A percentile compares a stretch with the other conserved stretches of the same genome.
Conservation (phyloP, 64 coral and sea anemone species). For the Porites lutea region DNA sequence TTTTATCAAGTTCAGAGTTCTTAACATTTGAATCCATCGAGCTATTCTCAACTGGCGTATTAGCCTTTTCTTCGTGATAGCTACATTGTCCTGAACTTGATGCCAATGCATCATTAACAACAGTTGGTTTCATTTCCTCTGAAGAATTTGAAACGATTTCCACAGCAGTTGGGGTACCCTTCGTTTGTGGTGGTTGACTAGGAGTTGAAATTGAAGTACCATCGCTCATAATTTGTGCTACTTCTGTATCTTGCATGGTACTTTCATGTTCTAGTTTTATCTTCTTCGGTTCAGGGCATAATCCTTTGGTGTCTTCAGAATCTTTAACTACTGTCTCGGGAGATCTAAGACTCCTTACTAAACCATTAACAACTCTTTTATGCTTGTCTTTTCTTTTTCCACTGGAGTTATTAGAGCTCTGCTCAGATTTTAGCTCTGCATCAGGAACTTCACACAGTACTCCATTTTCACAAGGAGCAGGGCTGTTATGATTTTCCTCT, state of each 20-base stretch:
- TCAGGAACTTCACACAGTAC: not conserved
- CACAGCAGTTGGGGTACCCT: slow-evolving; percentile 70
- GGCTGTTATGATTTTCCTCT: not conserved
- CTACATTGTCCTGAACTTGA: slow-evolving; percentile 39
- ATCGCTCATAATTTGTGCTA: slow-evolving; percentile 61
- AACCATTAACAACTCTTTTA: slow-evolving; percentile 58
- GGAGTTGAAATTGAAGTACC: slow-evolving; percentile 32
- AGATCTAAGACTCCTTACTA: slow-evolving; percentile 34
- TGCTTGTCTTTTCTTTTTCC: slow-evolving; percentile 28
- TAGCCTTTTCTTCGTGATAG: slow-evolving; percentile 25
- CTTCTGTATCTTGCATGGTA: slow-evolving; percentile 65
- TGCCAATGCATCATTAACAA: slow-evolving; percentile 14
- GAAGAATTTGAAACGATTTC: slow-evolving; percentile 62
- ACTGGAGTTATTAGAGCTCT: not conserved
- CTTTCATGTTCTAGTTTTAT: slow-evolving; percentile 90
- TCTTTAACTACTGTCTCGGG: slow-evolving; percentile 70
- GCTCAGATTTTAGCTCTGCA: not conserved
- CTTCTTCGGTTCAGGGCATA: slow-evolving; percentile 69
- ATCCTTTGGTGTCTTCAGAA: slow-evolving; percentile 40
- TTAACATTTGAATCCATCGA: slow-evolving; percentile 30
- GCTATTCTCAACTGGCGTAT: not conserved
- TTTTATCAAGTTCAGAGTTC: slow-evolving; percentile 65
- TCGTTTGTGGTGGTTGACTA: slow-evolving; percentile 60
- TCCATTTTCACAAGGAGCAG: slow-evolving; percentile 23
- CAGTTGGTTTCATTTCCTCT: slow-evolving; percentile 38